Evolutionary conservation across 2,797 vertebrate genomes (phyloP), one percentile per base, ranked within the genome.

Genomic region (Enteromius mattozi): DNA sequence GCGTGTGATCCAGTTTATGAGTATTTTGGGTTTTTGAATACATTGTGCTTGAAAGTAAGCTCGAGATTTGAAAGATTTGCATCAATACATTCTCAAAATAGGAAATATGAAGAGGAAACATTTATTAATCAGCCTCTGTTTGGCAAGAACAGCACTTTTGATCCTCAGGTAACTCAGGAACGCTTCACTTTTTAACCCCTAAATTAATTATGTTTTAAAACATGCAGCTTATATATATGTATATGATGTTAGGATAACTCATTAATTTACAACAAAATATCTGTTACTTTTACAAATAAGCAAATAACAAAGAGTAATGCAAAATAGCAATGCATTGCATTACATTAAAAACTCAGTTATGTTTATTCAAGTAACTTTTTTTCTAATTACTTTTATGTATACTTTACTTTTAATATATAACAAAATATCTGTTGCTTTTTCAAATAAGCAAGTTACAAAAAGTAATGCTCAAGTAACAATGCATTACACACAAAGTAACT

Each of bases 1-100:
- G 35, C 16, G 65, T 74, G 24, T 76, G 82, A 79, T 81, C 69
- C 79, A 66, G 27, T 84, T 84, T 79, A 59, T n/a, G 33, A 63
- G 42, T 74, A 74, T 81, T 81, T 78, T 51, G n/a, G 40, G 47
- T 37, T 35, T 65, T 42, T 80, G 45, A 80, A 85, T 40, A 80
- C 70, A 75, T 85, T 70, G 70, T 40, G 21, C 40, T 30, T 27
- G 72, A 66, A 82, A 82, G n/a, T 49, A 61, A 59, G 61, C 8
- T 8, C 45, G 42, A 51, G n/a, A 45, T 33, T 51, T 84, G 16
- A 72, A 76, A 76, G 30, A 56, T 82, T 69, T 74, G 14, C 75
- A 82, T 59, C 45, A 85, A 75, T 79, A 27, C 37, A 59, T 49
- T 27, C 40, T 59, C 9, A 71, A 66, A 71, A 56, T 69, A 82